Base-by-base conservation (phyloP, 1,140 invertebrate genomes). In the Tyrophagus putrescentiae region DNA sequence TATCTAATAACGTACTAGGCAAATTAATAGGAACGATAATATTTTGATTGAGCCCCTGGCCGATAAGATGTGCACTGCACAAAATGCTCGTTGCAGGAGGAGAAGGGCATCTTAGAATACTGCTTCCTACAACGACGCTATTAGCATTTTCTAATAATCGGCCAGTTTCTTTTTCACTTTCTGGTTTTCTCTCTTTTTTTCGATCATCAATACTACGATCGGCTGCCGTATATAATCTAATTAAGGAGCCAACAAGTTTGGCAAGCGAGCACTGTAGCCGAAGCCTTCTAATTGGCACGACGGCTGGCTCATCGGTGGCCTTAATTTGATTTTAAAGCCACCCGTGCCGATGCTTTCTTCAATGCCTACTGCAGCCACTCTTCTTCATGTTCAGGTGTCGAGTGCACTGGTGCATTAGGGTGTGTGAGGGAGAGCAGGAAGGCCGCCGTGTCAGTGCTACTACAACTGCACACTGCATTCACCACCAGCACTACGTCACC, bases 1-100 rank as follows among this genome's bases (percentile, higher is more conserved):
- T 48, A 48, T 48, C 45, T 21, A 48, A 48, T 48, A 21, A 48
- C 31, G 45, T n/a, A n/a, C n/a, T n/a, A n/a, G 45, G 21, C 45
- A 39, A 39, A 39, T 39, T 13, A 39, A 39, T 39, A 39, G 13
- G 45, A 48, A 48, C 45, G 45, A 48, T 48, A 48, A 48, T 48
- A 18, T 48, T 48, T 48, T 48, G 45, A 48, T 48, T 48, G 45
- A 48, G 21, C 18, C 7, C 7, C 45, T n/a, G n/a, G n/a, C n/a
- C n/a, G n/a, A n/a, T n/a, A n/a, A n/a, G n/a, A n/a, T n/a, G n/a
- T n/a, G n/a, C n/a, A n/a, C n/a, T n/a, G n/a, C n/a, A n/a, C n/a
- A n/a, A n/a, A n/a, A n/a, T n/a, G n/a, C n/a, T n/a, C n/a, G n/a
- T n/a, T n/a, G n/a, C n/a, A n/a, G n/a, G n/a, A n/a, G n/a, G n/a